Evolutionary conservation across 2,113 vertebrate species (phyloP).

Genomic region (Hippocampus zosterae): DNA sequence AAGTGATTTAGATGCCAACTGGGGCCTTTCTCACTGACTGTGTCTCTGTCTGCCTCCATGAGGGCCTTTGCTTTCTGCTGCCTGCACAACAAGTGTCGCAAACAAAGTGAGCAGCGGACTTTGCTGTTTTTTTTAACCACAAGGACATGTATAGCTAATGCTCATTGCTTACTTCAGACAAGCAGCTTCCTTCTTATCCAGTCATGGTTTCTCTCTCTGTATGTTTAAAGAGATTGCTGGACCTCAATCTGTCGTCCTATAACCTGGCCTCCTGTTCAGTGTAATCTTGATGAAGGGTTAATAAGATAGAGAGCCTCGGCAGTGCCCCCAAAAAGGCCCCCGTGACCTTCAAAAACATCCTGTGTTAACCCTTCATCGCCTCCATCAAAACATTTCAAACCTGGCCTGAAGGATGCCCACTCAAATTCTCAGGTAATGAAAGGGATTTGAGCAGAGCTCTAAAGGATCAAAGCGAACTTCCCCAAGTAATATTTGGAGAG

Average conservation of each 20-base stretch:
- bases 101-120: neutral
- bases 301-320: slow-evolving; percentile 34
- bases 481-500: slow-evolving; percentile 39
- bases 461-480: slow-evolving; percentile 46
- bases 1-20: slow-evolving; percentile 35
- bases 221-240: slow-evolving; percentile 27
- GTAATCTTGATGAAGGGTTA: slow-evolving; percentile 53
- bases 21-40: neutral
- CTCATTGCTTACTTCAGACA: neutral
- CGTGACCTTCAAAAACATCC: slow-evolving; percentile 35
- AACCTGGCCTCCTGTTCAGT: slow-evolving; percentile 24
- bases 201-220: slow-evolving; percentile 39
- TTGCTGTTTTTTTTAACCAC: slow-evolving; percentile 1
- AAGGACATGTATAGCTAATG: neutral
- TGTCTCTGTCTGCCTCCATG: neutral
- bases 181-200: slow-evolving; percentile 25
- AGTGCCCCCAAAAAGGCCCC: slow-evolving; percentile 20
- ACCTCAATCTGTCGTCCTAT: slow-evolving; percentile 28
- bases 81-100: neutral
- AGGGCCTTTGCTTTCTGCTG: slow-evolving; percentile 9
- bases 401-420: slow-evolving; percentile 32
- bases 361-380: slow-evolving; percentile 37
- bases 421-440: slow-evolving; percentile 64
- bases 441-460: slow-evolving; percentile 40
- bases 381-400: slow-evolving; percentile 4